Base-by-base conservation (phyloP, 2,113 vertebrate genomes). In the Silurus asotus region DNA sequence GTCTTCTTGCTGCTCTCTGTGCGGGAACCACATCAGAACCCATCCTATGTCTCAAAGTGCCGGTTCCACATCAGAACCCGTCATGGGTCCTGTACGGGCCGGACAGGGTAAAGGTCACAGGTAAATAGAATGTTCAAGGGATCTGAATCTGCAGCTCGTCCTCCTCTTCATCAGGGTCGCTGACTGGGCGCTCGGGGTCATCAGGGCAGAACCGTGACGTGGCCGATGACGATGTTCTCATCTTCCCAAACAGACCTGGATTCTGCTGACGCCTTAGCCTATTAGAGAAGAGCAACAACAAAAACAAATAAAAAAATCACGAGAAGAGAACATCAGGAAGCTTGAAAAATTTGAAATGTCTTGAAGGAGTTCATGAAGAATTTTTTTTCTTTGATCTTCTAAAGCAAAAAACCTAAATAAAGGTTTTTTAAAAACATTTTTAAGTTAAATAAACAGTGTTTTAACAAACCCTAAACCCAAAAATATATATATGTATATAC, bases 111-210 rank as follows among this genome's bases (percentile, higher is more conserved):
- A 56, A 81, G 76, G 76, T 84, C 59, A 62, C 51, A 25, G 65
- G 79, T 76, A 9, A 65, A 82, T 61, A 19, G 20, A 64, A n/a
- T 45, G 17, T 61, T 95, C 90, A 99, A 67, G 97, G 94, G 90
- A 98, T 97, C 92, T 99, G 97, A 75, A 99, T 95, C 92, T 97
- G 97, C 85, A 98, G 94, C 87, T 97, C 95, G 69, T 97, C 97
- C 0, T 98, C 97, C 56, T 98, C 97, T 0, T 98, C 97, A 0
- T 99, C 97, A 1, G 95, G 88, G 90, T 99, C 97, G 0, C 97
- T 98, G 89, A 93, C 91, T 3, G 95, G 94, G 0, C 95, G 96
- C 0, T 96, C 96, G 0, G 95, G 65, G 8, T 97, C 96, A 0
- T 98, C 97, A 0, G 96, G 86, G 72, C 95, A 90, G 14, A 98